These are phyloP conservation scores for Dryadula phaetusa DNA, from an alignment of 2,888 invertebrate species.

Conservation along the genomic window DNA sequence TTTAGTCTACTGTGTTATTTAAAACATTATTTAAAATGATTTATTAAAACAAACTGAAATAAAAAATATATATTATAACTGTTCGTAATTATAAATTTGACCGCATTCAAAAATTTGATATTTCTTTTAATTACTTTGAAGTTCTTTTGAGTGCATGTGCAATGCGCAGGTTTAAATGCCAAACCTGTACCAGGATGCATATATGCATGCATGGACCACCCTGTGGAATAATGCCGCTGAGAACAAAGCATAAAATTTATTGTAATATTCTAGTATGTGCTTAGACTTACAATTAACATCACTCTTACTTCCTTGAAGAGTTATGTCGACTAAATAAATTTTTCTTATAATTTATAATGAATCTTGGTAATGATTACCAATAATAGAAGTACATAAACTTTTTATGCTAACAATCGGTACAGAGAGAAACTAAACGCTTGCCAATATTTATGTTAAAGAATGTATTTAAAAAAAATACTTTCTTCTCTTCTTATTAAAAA, in stretches of 20 bases:
- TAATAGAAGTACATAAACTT: background rate
- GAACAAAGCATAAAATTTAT: conserved; percentile 15
- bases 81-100: no score
- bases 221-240: conserved; percentile 7
- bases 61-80: no score
- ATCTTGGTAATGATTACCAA: background rate
- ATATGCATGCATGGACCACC: conserved; percentile 18
- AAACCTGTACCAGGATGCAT: background rate
- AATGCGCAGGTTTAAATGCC: background rate
- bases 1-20: no score
- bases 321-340: background rate
- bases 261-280: conserved; percentile 7
- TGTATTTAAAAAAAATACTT: no score
- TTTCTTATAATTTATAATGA: background rate
- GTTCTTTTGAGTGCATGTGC: background rate
- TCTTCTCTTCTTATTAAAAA: no score
- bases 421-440: no score
- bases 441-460: no score
- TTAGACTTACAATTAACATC: conserved; percentile 5
- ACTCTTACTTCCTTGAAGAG: conserved; percentile 13
- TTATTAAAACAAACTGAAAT: no score
- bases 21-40: no score
- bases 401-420: no score
- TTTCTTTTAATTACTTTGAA: no score
- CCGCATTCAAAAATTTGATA: no score